Evolutionary conservation across 2,888 invertebrate genomes (phyloP), one percentile per base, ranked within the genome.

Genomic region (Phaedon cochleariae): DNA sequence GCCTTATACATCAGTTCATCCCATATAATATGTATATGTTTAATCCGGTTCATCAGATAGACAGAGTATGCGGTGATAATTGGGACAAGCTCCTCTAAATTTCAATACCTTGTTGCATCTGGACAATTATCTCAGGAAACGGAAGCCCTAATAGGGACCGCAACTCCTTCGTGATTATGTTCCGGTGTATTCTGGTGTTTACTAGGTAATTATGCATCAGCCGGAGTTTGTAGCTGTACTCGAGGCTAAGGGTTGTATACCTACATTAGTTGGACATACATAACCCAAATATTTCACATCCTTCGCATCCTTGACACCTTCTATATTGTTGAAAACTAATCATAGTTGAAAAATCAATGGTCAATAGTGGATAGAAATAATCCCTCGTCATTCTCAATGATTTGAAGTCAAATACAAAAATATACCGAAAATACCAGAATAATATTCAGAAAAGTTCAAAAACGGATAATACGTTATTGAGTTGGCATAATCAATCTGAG

Each of bases 101-200:
- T 41, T 41, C 45, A 57, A 45, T 45, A 41, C 45, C 57, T 57
- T 57, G 57, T 57, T 57, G 57, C 41, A 45, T 57, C 45, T 57
- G 57, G 57, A 57, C 57, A 57, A 57, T 57, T 57, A 57, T 29
- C 22, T 26, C 29, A 45, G 57, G 57, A 57, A 70, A 62, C 67
- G 64, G 64, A 64, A 64, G 60, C 60, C 18, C 41, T 64, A 54
- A 51, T 64, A 68, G 59, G 55, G 69, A 54, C 73, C 72, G 58
- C 73, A 73, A 69, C 63, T 70, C 72, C 72, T 71, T 65, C 64
- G 68, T 66, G 70, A 71, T 62, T 67, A 60, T 53, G 67, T 71
- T 71, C 73, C 69, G 68, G 68, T 58, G 57, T 58, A 41, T 41
- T 49, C 49, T 52, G 21, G 49, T 41, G 64, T 60, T 64, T 54